phyloP scores from a whole-genome alignment of 2,888 invertebrate species.

The Formica aserva region DNA sequence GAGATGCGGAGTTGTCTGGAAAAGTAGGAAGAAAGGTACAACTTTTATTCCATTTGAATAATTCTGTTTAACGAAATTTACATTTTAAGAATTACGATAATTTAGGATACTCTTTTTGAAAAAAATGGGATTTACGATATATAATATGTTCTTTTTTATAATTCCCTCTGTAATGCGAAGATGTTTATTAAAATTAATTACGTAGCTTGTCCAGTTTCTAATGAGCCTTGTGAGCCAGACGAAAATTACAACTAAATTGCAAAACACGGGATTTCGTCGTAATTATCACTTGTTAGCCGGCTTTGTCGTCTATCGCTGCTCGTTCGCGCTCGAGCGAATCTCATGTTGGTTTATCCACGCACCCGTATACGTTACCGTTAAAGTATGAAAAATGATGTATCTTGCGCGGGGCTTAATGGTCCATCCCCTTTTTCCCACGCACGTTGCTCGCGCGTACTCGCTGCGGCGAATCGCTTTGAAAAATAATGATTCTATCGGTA shows the following conservation, averaged over 20 bases:
- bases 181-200: background rate
- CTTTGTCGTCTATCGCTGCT: constrained; percentile 61
- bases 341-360: constrained; percentile 64
- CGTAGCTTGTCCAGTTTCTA: background rate
- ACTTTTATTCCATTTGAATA: background rate
- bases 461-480: constrained; percentile 5
- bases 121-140: background rate
- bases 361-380: constrained; percentile 70
- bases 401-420: constrained; percentile 63
- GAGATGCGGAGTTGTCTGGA: background rate
- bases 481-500: constrained; percentile 35
- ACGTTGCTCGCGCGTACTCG: constrained; percentile 38
- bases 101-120: background rate
- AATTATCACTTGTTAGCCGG: constrained; percentile 64
- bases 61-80: background rate
- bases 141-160: background rate
- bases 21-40: background rate
- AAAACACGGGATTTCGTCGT: constrained; percentile 55
- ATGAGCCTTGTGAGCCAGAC: background rate
- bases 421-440: constrained; percentile 67
- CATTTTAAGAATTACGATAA: background rate
- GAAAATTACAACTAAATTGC: constrained; percentile 24
- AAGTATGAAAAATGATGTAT: constrained; percentile 74
- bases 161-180: background rate
- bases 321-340: constrained; percentile 30